Evolutionary conservation across 2,113 vertebrate species (phyloP).

Genomic region (Nothoprocta pentlandii): DNA sequence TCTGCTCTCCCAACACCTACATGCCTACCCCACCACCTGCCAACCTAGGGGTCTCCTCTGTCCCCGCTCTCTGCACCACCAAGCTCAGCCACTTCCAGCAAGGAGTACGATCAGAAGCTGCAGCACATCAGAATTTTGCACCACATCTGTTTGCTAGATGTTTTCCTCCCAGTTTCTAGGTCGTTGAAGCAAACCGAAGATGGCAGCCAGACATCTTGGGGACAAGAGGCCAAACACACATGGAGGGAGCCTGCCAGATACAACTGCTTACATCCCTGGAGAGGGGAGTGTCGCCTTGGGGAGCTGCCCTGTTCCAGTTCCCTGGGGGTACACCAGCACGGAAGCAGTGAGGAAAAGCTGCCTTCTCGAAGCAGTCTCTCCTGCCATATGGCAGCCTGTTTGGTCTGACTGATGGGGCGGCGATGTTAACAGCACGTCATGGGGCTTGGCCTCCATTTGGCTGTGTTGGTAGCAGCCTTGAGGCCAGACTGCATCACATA

Average conservation of each 20-base stretch:
- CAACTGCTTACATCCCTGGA: neutral
- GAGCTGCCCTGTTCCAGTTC: neutral
- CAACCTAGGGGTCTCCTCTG: neutral
- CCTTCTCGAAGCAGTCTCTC: fast-evolving
- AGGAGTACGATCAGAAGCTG: neutral
- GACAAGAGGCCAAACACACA: neutral
- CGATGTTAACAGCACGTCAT: neutral
- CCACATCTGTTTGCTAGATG: neutral
- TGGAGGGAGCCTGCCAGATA: neutral
- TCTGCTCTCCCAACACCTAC: neutral
- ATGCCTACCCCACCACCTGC: neutral
- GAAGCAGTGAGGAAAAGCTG: neutral
- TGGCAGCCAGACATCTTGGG: neutral
- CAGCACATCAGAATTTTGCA: neutral
- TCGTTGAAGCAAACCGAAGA: neutral
- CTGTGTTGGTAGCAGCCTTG: neutral
- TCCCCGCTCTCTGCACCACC: fast-evolving
- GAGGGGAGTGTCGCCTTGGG: neutral
- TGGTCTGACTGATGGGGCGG: fast-evolving
- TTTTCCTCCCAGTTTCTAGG: neutral
- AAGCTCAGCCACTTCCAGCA: neutral
- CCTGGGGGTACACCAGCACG: fast-evolving
- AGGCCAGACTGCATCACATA: neutral
- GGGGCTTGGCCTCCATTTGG: fast-evolving
- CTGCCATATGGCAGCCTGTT: neutral